These are phyloP conservation scores for Saccostrea glomerata DNA, from an alignment of 1,140 invertebrate genomes.

Conservation along the genomic window DNA sequence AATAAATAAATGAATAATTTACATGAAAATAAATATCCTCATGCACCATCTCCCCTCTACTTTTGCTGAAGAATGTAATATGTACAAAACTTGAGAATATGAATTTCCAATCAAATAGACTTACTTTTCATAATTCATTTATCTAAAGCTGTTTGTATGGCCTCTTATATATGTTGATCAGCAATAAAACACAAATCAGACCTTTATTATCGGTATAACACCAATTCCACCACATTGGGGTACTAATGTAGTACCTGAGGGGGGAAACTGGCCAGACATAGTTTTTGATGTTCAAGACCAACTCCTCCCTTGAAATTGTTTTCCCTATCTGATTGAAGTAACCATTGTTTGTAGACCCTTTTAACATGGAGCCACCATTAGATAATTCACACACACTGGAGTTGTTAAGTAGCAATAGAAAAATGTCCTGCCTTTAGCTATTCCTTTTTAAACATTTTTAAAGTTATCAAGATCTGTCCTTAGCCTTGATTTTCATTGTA, in stretches of 20 bases:
- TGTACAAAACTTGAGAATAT: too few relatives aligned
- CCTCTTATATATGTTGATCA: neutral
- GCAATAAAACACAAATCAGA: neutral
- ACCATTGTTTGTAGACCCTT: neutral
- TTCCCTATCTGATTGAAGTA: neutral
- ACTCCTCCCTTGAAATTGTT: neutral
- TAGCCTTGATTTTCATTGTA: too few relatives aligned
- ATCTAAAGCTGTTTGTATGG: too few relatives aligned
- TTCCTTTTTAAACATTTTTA: neutral
- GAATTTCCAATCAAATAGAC: too few relatives aligned
- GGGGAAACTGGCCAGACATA: neutral
- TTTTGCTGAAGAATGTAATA: too few relatives aligned
- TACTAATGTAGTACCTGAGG: neutral
- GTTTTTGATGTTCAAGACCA: neutral
- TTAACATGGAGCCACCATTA: neutral
- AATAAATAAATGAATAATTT: too few relatives aligned
- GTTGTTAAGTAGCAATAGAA: neutral
- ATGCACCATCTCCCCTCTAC: too few relatives aligned
- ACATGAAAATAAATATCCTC: too few relatives aligned
- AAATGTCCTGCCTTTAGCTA: slow-evolving; percentile 2
- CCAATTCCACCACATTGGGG: neutral
- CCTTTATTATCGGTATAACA: neutral
- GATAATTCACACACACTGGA: neutral
- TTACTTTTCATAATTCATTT: too few relatives aligned
- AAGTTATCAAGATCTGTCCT: too few relatives aligned